Evolutionary conservation across 2,888 invertebrate genomes (phyloP).

Genomic region (Leptura quadrifasciata): DNA sequence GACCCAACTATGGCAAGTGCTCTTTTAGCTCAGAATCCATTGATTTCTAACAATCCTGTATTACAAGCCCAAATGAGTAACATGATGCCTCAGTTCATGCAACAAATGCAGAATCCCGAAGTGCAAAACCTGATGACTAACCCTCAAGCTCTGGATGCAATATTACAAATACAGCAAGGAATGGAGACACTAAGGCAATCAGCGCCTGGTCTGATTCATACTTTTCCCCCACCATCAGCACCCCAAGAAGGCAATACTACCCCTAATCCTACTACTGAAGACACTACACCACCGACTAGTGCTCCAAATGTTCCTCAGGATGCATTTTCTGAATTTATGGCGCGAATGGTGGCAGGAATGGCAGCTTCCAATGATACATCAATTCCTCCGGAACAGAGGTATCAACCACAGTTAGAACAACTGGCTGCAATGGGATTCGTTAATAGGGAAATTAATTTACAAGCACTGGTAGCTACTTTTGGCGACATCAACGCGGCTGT

Average conservation of each 20-base stretch:
- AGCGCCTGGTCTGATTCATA: conserved; percentile 87
- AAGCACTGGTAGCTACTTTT: conserved; percentile 96
- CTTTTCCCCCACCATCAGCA: conserved; percentile 72
- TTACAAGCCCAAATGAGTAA: conserved; percentile 86
- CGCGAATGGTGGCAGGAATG: conserved; percentile 86
- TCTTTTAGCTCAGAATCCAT: conserved; percentile 84
- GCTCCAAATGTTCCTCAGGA: conserved; percentile 67
- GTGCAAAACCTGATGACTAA: conserved; percentile 92
- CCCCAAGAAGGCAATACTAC: conserved; percentile 57
- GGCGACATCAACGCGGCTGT: conserved; percentile 99
- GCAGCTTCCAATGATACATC: conserved; percentile 68
- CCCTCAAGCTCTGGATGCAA: conserved; percentile 94
- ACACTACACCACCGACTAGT: conserved; percentile 65
- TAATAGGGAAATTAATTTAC: conserved; percentile 97
- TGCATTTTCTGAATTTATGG: conserved; percentile 82
- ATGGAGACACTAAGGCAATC: conserved; percentile 91
- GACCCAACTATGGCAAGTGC: conserved; percentile 92
- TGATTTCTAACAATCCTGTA: conserved; percentile 91
- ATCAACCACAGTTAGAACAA: conserved; percentile 95
- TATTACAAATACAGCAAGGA: conserved; percentile 96
- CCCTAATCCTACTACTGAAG: conserved; percentile 58
- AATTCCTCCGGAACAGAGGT: conserved; percentile 94
- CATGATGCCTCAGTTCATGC: conserved; percentile 90
- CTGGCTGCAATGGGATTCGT: conserved; percentile 97
- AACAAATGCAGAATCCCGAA: conserved; percentile 94